Evolutionary conservation across 2,888 invertebrate species (phyloP).

Genomic region (Leptopilina myrica): DNA sequence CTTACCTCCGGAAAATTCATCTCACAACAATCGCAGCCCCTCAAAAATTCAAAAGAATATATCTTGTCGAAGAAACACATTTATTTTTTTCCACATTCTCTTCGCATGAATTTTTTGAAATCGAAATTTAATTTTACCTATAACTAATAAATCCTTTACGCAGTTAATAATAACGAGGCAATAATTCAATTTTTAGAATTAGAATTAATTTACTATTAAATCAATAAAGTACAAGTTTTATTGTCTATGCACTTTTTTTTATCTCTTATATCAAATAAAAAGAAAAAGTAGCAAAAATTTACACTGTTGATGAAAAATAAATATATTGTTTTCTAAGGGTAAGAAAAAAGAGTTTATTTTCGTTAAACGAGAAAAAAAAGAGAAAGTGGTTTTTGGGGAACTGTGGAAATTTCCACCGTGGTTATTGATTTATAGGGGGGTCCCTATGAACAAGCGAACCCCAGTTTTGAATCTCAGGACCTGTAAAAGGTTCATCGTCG

Average conservation of each 20-base stretch:
- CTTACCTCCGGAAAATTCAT: slow-evolving; percentile 30
- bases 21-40: slow-evolving; percentile 34
- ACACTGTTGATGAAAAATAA: too few species aligned
- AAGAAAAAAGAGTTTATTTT: neutral
- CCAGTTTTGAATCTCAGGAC: slow-evolving; percentile 21
- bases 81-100: neutral
- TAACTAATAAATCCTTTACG: too few species aligned
- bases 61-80: neutral
- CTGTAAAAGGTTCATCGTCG: neutral
- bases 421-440: slow-evolving; percentile 27
- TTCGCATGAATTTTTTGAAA: neutral
- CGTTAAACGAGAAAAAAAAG: neutral
- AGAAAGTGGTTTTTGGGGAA: neutral
- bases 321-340: neutral
- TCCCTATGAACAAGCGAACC: slow-evolving; percentile 7
- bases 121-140: too few species aligned
- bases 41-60: neutral
- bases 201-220: too few species aligned
- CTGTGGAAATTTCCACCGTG: neutral
- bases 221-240: too few species aligned
- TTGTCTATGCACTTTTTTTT: too few species aligned
- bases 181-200: too few species aligned
- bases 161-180: too few species aligned
- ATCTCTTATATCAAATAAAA: too few species aligned
- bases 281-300: too few species aligned